Conservation (phyloP, 2,888 invertebrate genomes). For the Sinelater perroti region DNA sequence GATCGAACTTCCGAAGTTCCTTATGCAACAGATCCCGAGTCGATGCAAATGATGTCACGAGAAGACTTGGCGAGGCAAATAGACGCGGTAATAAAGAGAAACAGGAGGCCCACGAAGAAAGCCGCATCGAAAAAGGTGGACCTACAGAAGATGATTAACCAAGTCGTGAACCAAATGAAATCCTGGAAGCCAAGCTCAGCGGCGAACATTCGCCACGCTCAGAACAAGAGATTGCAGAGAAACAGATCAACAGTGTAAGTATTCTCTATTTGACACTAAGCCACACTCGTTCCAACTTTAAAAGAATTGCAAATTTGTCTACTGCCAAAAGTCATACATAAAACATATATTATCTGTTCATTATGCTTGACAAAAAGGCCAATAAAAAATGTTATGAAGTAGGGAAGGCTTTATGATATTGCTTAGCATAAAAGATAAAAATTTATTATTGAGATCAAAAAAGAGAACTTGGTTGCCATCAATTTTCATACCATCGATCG, state of each 20-base stretch:
- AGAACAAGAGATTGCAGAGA: conserved; percentile 64
- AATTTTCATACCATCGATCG: no score
- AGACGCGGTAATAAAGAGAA: conserved; percentile 44
- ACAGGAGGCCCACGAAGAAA: conserved; percentile 48
- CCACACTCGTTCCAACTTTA: background rate
- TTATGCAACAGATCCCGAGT: conserved; percentile 68
- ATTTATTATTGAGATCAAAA: no score
- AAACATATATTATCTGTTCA: no score
- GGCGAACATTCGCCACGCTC: conserved; percentile 66
- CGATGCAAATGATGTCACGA: conserved; percentile 63
- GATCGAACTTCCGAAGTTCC: conserved; percentile 51
- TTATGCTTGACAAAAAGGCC: no score
- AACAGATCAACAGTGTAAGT: conserved; percentile 69
- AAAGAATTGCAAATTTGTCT: background rate
- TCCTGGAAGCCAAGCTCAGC: conserved; percentile 54
- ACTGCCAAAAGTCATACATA: no score
- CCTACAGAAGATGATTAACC: conserved; percentile 57
- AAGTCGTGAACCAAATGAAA: conserved; percentile 58
- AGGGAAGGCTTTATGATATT: no score
- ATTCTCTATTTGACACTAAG: conserved; percentile 15
- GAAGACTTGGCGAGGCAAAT: conserved; percentile 50
- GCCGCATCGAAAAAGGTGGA: conserved; percentile 59
- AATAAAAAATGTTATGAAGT: no score
- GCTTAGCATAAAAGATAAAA: no score
- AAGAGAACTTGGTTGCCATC: no score